phyloP scores from a whole-genome alignment of 23 tunicate genomes.

The Clavelina lepadiformis region DNA sequence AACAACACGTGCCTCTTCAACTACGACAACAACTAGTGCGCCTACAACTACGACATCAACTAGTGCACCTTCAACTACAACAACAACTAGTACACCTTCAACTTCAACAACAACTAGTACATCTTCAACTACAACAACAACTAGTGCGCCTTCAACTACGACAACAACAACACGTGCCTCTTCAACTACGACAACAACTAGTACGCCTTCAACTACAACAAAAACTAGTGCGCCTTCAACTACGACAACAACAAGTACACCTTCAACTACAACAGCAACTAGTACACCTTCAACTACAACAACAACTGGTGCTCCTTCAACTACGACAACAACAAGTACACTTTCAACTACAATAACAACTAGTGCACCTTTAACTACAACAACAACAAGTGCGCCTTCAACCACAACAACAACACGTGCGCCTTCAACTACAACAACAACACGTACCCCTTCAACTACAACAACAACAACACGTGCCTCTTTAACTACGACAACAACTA shows the following conservation, averaged over 20 bases:
- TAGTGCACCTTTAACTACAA: background rate
- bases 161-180: too few relatives aligned
- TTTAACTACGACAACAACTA: background rate
- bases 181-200: too few relatives aligned
- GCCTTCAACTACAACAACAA: background rate
- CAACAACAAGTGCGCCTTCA: background rate
- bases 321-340: background rate
- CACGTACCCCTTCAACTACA: constrained; percentile 1
- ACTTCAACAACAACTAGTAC: too few relatives aligned
- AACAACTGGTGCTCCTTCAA: background rate
- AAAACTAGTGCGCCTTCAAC: too few relatives aligned
- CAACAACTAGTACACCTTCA: too few relatives aligned
- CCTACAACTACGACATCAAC: background rate
- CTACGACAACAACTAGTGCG: background rate
- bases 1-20: too few relatives aligned
- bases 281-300: background rate
- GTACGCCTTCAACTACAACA: too few relatives aligned
- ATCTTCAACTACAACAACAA: too few relatives aligned
- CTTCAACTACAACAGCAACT: background rate
- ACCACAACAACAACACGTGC: constrained; percentile 2
- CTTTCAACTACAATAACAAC: background rate
- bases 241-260: background rate
- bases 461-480: constrained; percentile 1
- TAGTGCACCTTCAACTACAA: background rate
- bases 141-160: too few relatives aligned